Evolutionary conservation across 2,888 invertebrate species (phyloP), one percentile per base, ranked within the genome.

Genomic region (Campoplex nolae): DNA sequence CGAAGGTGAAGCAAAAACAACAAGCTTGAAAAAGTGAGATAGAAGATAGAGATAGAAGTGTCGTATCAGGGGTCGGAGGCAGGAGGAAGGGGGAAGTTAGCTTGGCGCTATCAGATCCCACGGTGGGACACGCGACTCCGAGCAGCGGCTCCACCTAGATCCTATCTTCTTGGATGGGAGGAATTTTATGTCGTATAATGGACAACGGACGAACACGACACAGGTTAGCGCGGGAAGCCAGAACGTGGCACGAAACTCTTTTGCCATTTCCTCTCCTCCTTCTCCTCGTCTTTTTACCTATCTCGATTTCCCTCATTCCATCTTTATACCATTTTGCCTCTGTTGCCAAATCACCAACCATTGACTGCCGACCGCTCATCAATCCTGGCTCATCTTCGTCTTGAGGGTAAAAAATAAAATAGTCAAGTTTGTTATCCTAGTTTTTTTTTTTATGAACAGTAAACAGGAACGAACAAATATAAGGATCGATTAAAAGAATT

Each of bases 131-230:
- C 94, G 94, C 94, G 93, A 94, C 93, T 92, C 89, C 90, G 90
- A 76, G 89, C 89, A 83, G 87, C 89, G 88, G 86, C 83, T 89
- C 83, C 75, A 82, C 82, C 83, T 76, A 87, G 94, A 94, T 94
- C 90, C 90, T 94, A 94, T 94, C 94, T 88, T 82, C 78, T 83
- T 83, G 91, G 91, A 93, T 93, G 92, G 93, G 93, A 94, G 93
- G 91, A 94, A 94, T 93, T 93, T 93, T 92, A 93, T 93, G 93
- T 92, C 93, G 92, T 93, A 93, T 93, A 93, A 93, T 93, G 93
- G 93, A 94, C 91, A 89, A 84, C 81, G 85, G 75, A 86, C 87
- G 86, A 65, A 87, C 88, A 88, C 85, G 88, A 88, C 83, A 88
- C 76, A 74, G 75, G 75, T 74, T 83, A 65, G 74, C 74, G 80